These are phyloP conservation scores for Chloropsis cyanopogon DNA, from an alignment of 2,113 vertebrate species.

Conservation along the genomic window DNA sequence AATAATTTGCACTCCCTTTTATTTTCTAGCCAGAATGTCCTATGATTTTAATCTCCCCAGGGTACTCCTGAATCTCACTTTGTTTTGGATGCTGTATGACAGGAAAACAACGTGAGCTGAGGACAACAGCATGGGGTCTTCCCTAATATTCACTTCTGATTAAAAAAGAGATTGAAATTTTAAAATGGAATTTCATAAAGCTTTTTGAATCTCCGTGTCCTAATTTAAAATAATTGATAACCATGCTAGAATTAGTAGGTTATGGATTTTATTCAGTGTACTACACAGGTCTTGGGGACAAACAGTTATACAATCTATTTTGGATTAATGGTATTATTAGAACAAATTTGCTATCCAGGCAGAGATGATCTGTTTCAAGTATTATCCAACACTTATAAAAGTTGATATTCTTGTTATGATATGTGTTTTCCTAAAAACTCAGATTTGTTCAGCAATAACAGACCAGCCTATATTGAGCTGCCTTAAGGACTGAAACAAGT, in stretches of 20 bases:
- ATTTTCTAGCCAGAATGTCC: not conserved
- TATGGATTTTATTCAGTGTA: not conserved
- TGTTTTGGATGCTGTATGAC: not conserved
- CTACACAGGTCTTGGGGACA: not conserved
- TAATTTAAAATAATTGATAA: not conserved
- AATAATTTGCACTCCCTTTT: not conserved
- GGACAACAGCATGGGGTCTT: not conserved
- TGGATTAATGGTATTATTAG: not conserved
- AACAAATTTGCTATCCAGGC: not conserved
- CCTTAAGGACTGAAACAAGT: not conserved
- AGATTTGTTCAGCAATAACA: not conserved
- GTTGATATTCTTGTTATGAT: not conserved
- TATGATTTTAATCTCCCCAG: not conserved
- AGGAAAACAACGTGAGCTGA: not conserved
- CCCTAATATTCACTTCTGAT: not conserved
- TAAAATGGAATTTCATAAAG: not conserved
- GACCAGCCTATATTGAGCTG: not conserved
- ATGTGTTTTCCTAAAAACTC: not conserved
- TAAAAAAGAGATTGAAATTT: not conserved
- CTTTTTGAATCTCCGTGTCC: not conserved
- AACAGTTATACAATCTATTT: not conserved
- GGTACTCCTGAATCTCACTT: not conserved
- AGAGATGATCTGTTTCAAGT: not conserved
- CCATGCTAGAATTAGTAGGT: not conserved
- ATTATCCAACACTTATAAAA: not conserved